phyloP scores from a whole-genome alignment of 2,797 vertebrate genomes.

The Remorina albescens region DNA sequence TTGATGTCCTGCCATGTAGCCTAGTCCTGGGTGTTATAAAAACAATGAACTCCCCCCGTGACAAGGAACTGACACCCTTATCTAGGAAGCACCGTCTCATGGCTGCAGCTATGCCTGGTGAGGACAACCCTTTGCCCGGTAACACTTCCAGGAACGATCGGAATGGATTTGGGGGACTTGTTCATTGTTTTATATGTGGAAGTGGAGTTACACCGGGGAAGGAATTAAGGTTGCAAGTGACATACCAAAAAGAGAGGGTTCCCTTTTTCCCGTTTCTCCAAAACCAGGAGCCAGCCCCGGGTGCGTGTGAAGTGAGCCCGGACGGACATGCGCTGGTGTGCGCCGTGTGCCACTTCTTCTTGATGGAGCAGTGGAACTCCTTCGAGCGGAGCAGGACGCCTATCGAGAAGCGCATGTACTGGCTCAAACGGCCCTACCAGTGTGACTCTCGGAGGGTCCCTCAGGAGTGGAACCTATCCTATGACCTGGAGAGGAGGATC shows the following conservation, averaged over 20 bases:
- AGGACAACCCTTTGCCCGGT: slow-evolving; percentile 80
- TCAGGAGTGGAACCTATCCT: slow-evolving; percentile 85
- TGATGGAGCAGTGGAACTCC: slow-evolving; percentile 96
- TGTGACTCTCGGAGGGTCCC: slow-evolving; percentile 87
- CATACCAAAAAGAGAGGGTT: slow-evolving; percentile 81
- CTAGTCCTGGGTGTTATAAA: slow-evolving; percentile 51
- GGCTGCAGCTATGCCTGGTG: slow-evolving; percentile 85
- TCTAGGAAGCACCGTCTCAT: slow-evolving; percentile 94
- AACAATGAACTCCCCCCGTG: slow-evolving; percentile 85
- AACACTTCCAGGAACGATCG: slow-evolving; percentile 79
- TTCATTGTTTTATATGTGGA: slow-evolving; percentile 95
- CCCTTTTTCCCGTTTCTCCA: slow-evolving; percentile 96
- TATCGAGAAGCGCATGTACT: slow-evolving; percentile 97
- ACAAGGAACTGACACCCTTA: slow-evolving; percentile 81
- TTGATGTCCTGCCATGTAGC: slow-evolving; percentile 68
- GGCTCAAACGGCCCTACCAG: slow-evolving; percentile 96
- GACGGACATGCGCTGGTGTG: slow-evolving; percentile 92
- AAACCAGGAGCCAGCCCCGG: slow-evolving; percentile 95
- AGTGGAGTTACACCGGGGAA: slow-evolving; percentile 91
- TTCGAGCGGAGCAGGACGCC: slow-evolving; percentile 96
- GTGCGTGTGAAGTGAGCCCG: slow-evolving; percentile 88
- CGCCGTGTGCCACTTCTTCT: slow-evolving; percentile 95
- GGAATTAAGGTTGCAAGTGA: slow-evolving; percentile 89
- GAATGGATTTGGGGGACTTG: slow-evolving; percentile 79
- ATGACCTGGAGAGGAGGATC: slow-evolving; percentile 83